A percentile compares a stretch with the other conserved stretches of the same genome.
Conservation (phyloP, 2,113 vertebrate genomes). For the Cheirogaleus medius region DNA sequence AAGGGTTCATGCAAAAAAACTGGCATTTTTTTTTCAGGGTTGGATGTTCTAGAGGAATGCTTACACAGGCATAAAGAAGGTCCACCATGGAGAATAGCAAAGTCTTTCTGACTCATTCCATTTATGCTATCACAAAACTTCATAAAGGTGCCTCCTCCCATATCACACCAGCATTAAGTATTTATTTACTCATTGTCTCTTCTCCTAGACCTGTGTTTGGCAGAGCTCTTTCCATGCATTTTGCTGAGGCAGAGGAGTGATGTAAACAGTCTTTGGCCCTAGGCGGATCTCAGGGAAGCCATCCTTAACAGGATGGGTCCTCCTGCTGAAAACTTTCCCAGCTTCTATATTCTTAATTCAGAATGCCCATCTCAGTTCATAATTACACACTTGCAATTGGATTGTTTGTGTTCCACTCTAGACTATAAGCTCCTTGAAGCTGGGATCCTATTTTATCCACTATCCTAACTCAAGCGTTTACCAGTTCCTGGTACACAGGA, state of each 20-base stretch:
- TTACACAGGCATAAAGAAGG: not conserved
- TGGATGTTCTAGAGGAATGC: not conserved
- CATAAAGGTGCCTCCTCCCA: not conserved
- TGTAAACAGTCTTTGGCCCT: not conserved
- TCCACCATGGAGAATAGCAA: not conserved
- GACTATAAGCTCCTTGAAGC: not conserved
- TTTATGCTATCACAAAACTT: not conserved
- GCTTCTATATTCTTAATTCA: not conserved
- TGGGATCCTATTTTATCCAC: not conserved
- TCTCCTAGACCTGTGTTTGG: not conserved
- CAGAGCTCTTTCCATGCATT: not conserved
- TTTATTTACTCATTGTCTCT: not conserved
- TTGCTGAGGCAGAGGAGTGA: not conserved
- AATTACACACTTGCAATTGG: not conserved
- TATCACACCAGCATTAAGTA: not conserved
- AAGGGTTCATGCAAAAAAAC: not conserved
- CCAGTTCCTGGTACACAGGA: not conserved
- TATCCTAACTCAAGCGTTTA: not conserved
- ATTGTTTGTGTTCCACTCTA: not conserved
- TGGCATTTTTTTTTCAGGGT: not conserved
- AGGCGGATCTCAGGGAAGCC: not conserved
- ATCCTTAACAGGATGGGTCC: not conserved
- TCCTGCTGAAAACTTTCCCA: not conserved
- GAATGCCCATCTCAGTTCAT: not conserved
- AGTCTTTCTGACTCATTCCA: not conserved